Percentiles rank a stretch among this genome's conserved stretches.
Evolutionary conservation across 35 echinoderm and acorn worm species (phyloP).

Genomic region (Apostichopus californicus): DNA sequence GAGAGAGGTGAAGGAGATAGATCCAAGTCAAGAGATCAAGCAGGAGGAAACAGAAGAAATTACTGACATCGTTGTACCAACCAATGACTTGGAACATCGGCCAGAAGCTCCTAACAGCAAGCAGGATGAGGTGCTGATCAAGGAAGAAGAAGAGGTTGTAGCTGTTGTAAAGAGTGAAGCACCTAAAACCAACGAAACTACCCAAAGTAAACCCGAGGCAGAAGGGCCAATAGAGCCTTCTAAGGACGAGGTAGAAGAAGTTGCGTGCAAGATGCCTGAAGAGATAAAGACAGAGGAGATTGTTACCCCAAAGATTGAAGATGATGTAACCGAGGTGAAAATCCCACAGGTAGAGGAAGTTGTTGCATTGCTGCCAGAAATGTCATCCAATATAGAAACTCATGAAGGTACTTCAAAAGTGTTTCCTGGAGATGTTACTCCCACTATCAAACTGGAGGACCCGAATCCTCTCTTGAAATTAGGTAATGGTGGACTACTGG

Average conservation of each 20-base stretch:
- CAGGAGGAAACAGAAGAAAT: constrained; percentile 2
- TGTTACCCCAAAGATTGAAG: background rate
- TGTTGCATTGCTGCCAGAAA: background rate
- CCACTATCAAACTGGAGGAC: constrained; percentile 38
- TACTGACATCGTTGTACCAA: background rate
- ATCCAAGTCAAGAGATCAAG: background rate
- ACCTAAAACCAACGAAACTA: background rate
- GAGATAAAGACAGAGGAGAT: background rate
- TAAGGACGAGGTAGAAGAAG: constrained; percentile 33
- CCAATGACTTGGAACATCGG: background rate
- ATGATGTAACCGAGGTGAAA: background rate
- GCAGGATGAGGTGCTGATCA: constrained; percentile 37
- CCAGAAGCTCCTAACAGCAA: background rate
- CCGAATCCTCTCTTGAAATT: background rate
- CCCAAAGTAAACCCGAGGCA: background rate
- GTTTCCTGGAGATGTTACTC: background rate
- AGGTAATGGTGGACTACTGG: background rate
- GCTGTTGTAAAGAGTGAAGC: background rate
- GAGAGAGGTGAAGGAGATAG: background rate
- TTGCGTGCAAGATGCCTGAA: constrained; percentile 50
- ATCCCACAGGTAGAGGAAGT: background rate
- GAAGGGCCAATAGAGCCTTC: background rate
- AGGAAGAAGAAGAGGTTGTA: constrained; percentile 24
- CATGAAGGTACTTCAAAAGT: background rate
- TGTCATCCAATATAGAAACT: background rate